A percentile compares a stretch with the other conserved stretches of the same genome.
Evolutionary conservation across 2,113 vertebrate genomes (phyloP).

Genomic region (Prinia subflava): DNA sequence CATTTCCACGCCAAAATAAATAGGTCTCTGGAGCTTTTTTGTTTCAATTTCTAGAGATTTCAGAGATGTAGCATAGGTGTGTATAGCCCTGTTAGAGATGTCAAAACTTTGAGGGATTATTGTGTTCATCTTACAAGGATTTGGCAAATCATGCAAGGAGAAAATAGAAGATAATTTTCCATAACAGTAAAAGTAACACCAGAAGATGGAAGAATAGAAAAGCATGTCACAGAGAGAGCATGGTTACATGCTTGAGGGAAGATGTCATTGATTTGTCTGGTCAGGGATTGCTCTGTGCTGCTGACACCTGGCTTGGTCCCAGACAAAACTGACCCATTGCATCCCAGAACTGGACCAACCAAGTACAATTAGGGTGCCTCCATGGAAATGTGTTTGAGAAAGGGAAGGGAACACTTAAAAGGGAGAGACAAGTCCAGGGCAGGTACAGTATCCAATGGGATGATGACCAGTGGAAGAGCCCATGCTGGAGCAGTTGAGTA

Average conservation of each 20-base stretch:
- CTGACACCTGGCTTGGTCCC: not conserved
- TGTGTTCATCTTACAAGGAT: not conserved
- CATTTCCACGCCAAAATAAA: not conserved
- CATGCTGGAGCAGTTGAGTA: not conserved
- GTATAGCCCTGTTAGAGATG: not conserved
- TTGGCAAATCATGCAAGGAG: not conserved
- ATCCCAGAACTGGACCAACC: not conserved
- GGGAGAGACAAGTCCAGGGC: not conserved
- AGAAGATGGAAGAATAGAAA: not conserved
- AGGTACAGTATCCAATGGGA: not conserved
- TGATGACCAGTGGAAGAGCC: not conserved
- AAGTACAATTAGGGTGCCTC: not conserved
- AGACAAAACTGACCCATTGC: not conserved
- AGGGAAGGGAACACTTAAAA: not conserved
- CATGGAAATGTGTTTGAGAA: not conserved
- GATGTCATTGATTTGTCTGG: not conserved
- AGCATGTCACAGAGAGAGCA: not conserved
- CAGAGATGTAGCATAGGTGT: not conserved
- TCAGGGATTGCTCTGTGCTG: not conserved
- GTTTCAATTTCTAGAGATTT: not conserved
- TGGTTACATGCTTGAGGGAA: not conserved
- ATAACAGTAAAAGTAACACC: not conserved
- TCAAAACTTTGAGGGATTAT: not conserved
- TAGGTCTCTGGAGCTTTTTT: not conserved
- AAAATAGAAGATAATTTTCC: not conserved